Base-by-base conservation (phyloP, 2,888 invertebrate genomes). In the Dendrolimus pini region DNA sequence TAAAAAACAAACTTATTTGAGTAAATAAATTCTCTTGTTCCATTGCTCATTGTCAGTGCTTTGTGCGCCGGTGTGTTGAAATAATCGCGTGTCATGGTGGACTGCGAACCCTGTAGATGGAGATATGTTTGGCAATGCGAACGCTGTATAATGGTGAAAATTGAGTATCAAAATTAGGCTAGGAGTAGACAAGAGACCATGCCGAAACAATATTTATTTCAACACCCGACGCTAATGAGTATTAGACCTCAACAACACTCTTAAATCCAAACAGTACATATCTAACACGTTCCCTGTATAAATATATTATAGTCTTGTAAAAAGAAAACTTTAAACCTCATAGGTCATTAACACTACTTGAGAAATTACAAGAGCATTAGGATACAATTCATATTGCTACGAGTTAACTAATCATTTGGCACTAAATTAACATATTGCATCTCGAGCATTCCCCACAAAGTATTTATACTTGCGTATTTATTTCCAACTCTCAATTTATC, bases 371-470 rank as follows among this genome's bases (percentile, higher is more conserved):
- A 87, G 88, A 86, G 86, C 85, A 82, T 89, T 87, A 89, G 85
- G 85, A 84, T 87, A 88, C 83, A 77, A 82, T 83, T 47, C 6
- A 87, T 89, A 89, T 88, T 83, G 89, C 89, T 90, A 90, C 88
- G 78, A 89, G 89, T 89, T 87, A 89, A 90, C 86, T 89, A 89
- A 89, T 89, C 89, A 89, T 90, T 90, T 90, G 90, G 90, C 90
- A 90, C 90, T 89, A 90, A 89, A 89, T 84, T 89, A 89, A 89
- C 87, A 88, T 90, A 90, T 89, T 89, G 89, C 89, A 88, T 88
- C 82, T 85, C 87, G 87, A 86, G 82, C 86, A 83, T 87, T 81
- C 82, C 79, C 83, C 85, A 81, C 84, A 80, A 81, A 80, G 73
- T 83, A 80, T 80, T 78, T 80, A 79, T 77, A 82, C 77, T 82